Evolutionary conservation across 2,888 invertebrate genomes (phyloP), one percentile per base, ranked within the genome.

Genomic region (Drosophila kuntzei): DNA sequence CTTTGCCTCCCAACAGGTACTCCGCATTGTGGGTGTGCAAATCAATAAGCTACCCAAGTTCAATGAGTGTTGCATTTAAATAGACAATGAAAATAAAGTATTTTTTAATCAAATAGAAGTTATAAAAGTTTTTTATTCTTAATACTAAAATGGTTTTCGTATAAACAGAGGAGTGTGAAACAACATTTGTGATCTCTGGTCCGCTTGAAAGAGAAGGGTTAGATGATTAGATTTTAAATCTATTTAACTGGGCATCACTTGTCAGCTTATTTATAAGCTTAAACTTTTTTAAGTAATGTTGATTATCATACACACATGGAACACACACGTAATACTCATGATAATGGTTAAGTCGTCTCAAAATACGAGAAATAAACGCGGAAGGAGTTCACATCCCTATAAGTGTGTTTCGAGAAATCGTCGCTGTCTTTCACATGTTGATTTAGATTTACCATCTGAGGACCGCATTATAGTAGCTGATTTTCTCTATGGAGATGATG

Each of bases 1-100:
- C 3, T 86, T 86, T 29, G 89, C 85, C 5, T 82, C 83, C 0
- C 89, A 86, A 11, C 73, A 80, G 47, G n/a, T 77, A 0, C 29
- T 74, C 0, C 62, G 60, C 18, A 50, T 76, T 2, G 43, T 86
- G 8, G 85, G 89, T 0, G 83, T 86, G 2, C 69, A 68, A 34
- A 2, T 88, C 3, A 60, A 86, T 0, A 57, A 72, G 0, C 32
- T 86, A 20, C 84, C 89, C 1, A 77, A 79, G 3, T 79, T 82
- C 37, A 71, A 46, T 9, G 46, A 29, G 0, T 20, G 44, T 27
- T 61, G 60, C 12, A 54, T 61, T 9, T 61, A 8, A 61, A n/a
- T 3, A 12, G 18, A 6, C 8, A 25, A 16, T 9, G 32, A 20
- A n/a, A 11, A 12, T n/a, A 18, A 22, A 22, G 2, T 39, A 41